Conservation (phyloP, 2,797 vertebrate genomes). For the Urosaurus nigricauda region DNA sequence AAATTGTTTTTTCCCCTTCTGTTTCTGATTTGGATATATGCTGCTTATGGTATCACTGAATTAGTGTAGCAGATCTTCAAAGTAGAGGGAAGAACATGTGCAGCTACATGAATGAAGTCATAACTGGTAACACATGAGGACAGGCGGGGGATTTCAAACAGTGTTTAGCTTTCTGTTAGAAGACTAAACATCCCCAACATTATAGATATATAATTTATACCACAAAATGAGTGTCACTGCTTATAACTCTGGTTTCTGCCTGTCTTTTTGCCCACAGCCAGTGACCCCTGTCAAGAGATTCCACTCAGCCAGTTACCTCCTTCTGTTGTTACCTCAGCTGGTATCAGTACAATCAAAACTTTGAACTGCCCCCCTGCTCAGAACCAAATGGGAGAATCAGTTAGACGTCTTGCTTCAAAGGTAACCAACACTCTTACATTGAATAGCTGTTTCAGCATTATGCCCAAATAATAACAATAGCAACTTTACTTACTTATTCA, state of each 20-base stretch:
- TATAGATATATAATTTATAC: slow-evolving; percentile 17
- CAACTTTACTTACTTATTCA: not conserved
- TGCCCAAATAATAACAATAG: not conserved
- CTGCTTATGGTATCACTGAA: not conserved
- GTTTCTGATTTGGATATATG: slow-evolving; percentile 22
- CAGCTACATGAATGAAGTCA: slow-evolving; percentile 22
- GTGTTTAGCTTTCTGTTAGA: not conserved
- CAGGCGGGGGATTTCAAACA: not conserved
- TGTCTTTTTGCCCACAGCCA: slow-evolving; percentile 76
- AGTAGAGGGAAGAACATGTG: not conserved
- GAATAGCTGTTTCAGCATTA: accelerated
- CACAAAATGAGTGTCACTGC: not conserved
- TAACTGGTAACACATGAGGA: slow-evolving; percentile 35
- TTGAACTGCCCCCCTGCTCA: slow-evolving; percentile 78
- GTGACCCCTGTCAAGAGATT: slow-evolving; percentile 85
- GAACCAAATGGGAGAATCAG: slow-evolving; percentile 84
- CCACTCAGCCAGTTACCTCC: slow-evolving; percentile 88
- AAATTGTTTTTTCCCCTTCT: not conserved
- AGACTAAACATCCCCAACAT: not conserved
- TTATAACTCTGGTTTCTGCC: slow-evolving; percentile 30
- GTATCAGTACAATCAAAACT: slow-evolving; percentile 77
- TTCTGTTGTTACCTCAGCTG: slow-evolving; percentile 80
- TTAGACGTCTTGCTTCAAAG: slow-evolving; percentile 91
- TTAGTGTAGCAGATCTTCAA: slow-evolving; percentile 28
- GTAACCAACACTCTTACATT: slow-evolving; percentile 75